These are phyloP conservation scores for Lutra lutra DNA, from an alignment of 2,797 vertebrate species.

Conservation along the genomic window DNA sequence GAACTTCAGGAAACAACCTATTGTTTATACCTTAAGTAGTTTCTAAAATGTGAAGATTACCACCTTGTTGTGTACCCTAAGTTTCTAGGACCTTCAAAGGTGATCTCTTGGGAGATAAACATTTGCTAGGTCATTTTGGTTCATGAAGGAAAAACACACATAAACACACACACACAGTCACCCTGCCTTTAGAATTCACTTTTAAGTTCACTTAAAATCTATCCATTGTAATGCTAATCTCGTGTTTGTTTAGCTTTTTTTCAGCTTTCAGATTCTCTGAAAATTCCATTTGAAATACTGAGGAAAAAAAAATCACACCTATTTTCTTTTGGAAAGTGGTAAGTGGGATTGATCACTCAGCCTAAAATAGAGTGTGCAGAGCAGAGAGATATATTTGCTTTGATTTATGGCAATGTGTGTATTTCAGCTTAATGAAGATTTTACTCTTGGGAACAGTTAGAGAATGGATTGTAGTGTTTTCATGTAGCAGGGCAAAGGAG, in stretches of 20 bases:
- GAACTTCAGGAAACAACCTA: neutral
- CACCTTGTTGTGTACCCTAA: neutral
- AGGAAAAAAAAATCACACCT: neutral
- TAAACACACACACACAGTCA: neutral
- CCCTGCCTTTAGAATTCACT: neutral
- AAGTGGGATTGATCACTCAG: conserved; percentile 6
- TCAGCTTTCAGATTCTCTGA: conserved; percentile 22
- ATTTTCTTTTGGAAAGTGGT: conserved; percentile 45
- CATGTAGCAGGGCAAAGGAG: neutral
- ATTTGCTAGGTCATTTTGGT: neutral
- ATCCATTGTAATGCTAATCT: conserved; percentile 9
- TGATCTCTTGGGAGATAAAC: neutral
- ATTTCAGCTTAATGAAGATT: conserved; percentile 63
- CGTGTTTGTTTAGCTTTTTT: conserved; percentile 8
- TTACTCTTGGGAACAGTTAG: conserved; percentile 38
- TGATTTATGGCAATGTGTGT: conserved; percentile 41
- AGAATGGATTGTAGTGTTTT: conserved; percentile 39
- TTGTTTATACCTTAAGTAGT: neutral
- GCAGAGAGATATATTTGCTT: conserved; percentile 39
- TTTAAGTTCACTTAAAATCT: conserved; percentile 9
- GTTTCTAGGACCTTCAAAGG: neutral
- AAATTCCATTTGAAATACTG: conserved; percentile 45
- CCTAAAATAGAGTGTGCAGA: conserved; percentile 37
- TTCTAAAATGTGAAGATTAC: neutral
- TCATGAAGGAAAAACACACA: neutral